These are phyloP conservation scores for Yponomeuta cagnagella DNA, from an alignment of 2,888 invertebrate species.

Conservation along the genomic window DNA sequence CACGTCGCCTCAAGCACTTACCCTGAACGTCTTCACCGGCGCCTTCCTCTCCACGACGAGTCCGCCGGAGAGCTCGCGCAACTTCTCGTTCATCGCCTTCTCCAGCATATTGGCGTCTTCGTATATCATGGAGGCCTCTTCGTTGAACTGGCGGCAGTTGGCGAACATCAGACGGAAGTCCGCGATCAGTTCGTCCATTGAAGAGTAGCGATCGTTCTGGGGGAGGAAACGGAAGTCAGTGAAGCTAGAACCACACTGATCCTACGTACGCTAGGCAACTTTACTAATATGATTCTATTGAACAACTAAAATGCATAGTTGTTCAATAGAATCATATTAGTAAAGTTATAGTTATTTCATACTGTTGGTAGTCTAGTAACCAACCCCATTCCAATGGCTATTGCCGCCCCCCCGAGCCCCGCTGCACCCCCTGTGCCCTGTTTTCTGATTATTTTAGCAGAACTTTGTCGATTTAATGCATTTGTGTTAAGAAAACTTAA, in stretches of 20 bases:
- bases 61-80: slow-evolving; percentile 77
- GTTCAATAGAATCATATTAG: no score
- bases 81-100: slow-evolving; percentile 86
- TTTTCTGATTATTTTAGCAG: no score
- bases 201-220: slow-evolving; percentile 85
- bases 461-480: no score
- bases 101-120: slow-evolving; percentile 95
- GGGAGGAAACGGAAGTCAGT: slow-evolving; percentile 17
- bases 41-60: slow-evolving; percentile 54
- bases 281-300: no score
- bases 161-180: slow-evolving; percentile 97
- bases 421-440: no score
- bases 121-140: slow-evolving; percentile 94
- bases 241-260: not conserved
- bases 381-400: no score
- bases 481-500: no score
- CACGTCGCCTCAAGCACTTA: slow-evolving; percentile 20
- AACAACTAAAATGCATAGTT: no score
- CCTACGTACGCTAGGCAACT: no score
- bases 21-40: slow-evolving; percentile 67
- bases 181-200: slow-evolving; percentile 88
- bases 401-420: no score
- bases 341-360: no score
- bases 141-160: slow-evolving; percentile 98
- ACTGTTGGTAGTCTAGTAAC: no score